Conservation (phyloP, 2,888 invertebrate species). For the Tyria jacobaeae region DNA sequence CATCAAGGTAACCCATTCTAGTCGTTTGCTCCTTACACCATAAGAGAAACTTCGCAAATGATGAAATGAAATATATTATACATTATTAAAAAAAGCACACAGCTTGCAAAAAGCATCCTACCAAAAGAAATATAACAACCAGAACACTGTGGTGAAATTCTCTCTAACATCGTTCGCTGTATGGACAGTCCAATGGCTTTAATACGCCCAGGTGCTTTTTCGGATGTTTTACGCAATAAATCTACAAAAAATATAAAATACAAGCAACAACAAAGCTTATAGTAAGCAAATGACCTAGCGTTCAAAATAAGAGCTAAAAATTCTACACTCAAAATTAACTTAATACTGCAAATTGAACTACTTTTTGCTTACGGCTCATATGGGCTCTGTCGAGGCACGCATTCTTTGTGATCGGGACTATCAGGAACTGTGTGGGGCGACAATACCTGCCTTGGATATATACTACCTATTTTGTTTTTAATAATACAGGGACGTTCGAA, state of each 20-base stretch:
- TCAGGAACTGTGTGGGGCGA: neutral
- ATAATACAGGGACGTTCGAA: neutral
- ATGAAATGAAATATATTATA: too few species aligned
- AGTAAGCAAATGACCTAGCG: neutral
- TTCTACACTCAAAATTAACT: neutral
- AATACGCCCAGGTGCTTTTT: too few species aligned
- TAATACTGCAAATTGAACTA: neutral
- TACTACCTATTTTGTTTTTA: neutral
- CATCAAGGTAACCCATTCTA: too few species aligned
- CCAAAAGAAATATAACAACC: too few species aligned
- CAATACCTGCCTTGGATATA: neutral
- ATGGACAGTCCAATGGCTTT: too few species aligned
- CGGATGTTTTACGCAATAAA: too few species aligned
- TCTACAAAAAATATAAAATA: neutral
- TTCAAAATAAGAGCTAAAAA: neutral
- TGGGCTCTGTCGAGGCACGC: conserved; percentile 3
- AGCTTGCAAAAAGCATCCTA: too few species aligned
- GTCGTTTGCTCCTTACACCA: too few species aligned
- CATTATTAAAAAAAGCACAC: too few species aligned
- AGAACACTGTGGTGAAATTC: too few species aligned
- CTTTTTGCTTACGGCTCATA: conserved; percentile 9
- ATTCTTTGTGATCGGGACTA: conserved; percentile 5
- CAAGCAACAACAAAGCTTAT: neutral
- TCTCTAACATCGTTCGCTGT: too few species aligned
- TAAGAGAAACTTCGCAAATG: too few species aligned